phyloP scores from a whole-genome alignment of 1,140 invertebrate species.

The Dicyema japonicum region DNA sequence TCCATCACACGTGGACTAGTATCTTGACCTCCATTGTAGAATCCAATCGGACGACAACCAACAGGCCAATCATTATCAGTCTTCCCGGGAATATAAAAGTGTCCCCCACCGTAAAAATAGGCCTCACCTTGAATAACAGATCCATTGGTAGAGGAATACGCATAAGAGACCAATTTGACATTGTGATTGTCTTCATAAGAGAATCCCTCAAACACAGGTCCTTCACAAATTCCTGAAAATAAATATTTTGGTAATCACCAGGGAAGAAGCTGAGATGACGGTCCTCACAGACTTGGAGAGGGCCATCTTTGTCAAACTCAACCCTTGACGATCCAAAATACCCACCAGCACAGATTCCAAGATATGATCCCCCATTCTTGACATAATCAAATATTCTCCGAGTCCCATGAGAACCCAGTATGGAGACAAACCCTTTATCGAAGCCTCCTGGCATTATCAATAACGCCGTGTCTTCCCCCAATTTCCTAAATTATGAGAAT shows the following conservation, averaged over 20 bases:
- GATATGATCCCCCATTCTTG: constrained; percentile 9
- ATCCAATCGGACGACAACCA: not conserved
- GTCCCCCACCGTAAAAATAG: constrained; percentile 9
- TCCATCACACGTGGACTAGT: not conserved
- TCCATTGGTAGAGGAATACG: not conserved
- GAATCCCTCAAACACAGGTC: constrained; percentile 8
- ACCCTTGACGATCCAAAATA: constrained; percentile 14
- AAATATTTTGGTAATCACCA: constrained; percentile 7
- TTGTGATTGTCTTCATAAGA: constrained; percentile 6
- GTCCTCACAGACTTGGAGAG: constrained; percentile 11
- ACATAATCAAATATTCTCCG: constrained; percentile 10
- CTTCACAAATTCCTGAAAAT: constrained; percentile 7
- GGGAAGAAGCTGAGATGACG: constrained; percentile 12
- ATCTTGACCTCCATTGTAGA: not conserved
- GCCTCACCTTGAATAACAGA: not conserved
- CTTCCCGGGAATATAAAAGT: constrained; percentile 5
- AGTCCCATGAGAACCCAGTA: constrained; percentile 8
- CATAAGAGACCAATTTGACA: constrained; percentile 3
- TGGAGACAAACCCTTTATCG: constrained; percentile 11
- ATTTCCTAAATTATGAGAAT: no score
- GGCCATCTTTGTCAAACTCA: constrained; percentile 13
- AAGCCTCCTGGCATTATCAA: constrained; percentile 26
- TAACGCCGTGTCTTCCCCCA: no score
- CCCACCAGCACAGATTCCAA: constrained; percentile 14
- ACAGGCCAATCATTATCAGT: not conserved